phyloP scores from a whole-genome alignment of 2,797 vertebrate genomes.

The Fistularia commersonii region DNA sequence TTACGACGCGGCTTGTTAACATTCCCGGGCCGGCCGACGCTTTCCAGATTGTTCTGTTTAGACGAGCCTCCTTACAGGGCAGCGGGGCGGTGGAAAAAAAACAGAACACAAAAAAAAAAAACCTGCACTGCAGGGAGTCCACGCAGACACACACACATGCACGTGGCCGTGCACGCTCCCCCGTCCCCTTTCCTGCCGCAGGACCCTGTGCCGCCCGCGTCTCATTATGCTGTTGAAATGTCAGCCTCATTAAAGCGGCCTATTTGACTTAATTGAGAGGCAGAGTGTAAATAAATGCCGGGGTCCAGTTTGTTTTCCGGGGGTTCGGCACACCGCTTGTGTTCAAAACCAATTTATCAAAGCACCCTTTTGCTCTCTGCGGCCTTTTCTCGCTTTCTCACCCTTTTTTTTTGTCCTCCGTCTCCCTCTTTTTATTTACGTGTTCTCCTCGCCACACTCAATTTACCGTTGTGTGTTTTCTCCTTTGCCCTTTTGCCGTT shows the following conservation, averaged over 20 bases:
- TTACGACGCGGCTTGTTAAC: constrained; percentile 57
- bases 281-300: constrained; percentile 70
- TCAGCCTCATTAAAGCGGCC: constrained; percentile 68
- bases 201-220: constrained; percentile 39
- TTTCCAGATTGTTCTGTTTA: constrained; percentile 69
- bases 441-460: constrained; percentile 12
- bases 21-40: constrained; percentile 51
- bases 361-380: constrained; percentile 25
- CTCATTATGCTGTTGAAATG: constrained; percentile 68
- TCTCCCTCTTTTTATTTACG: constrained; percentile 7
- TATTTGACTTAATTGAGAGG: constrained; percentile 73
- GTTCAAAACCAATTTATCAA: constrained; percentile 56
- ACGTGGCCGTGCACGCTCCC: background rate
- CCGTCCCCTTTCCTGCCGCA: constrained; percentile 23
- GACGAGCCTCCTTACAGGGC: constrained; percentile 32
- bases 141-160: constrained; percentile 1
- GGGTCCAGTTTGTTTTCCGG: constrained; percentile 68
- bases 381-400: constrained; percentile 4
- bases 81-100: constrained; percentile 13
- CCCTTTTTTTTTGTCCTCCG: constrained; percentile 14
- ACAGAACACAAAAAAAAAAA: too few species aligned
- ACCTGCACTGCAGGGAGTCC: constrained; percentile 1
- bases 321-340: constrained; percentile 47
- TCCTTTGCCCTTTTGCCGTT: background rate
- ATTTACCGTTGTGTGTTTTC: constrained; percentile 11